These are phyloP conservation scores for Clitarchus hookeri DNA, from an alignment of 2,888 invertebrate genomes.

Conservation along the genomic window DNA sequence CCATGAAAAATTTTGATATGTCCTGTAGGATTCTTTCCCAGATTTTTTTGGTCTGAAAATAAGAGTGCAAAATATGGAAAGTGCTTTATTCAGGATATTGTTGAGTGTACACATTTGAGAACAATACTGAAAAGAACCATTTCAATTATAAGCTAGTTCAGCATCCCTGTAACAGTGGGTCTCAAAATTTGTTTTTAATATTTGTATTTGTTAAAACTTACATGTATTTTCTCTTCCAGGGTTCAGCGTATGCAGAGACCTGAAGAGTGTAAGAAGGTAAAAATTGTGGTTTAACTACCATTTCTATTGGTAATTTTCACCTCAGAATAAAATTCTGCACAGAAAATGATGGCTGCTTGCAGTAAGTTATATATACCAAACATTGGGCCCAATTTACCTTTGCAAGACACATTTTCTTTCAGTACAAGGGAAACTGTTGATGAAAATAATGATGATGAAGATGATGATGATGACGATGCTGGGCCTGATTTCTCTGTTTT, in stretches of 20 bases:
- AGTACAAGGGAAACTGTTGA: not conserved
- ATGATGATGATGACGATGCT: not conserved
- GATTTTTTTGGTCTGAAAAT: no score
- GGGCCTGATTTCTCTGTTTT: constrained; percentile 11
- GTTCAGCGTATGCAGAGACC: not conserved
- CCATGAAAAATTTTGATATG: no score
- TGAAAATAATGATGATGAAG: not conserved
- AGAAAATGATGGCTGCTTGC: constrained; percentile 4
- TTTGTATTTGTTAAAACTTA: no score
- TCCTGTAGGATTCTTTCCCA: no score
- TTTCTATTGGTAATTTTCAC: not conserved
- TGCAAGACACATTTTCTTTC: not conserved
- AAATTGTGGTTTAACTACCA: not conserved
- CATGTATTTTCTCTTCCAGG: not conserved
- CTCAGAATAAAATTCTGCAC: not conserved
- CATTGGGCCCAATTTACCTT: not conserved
- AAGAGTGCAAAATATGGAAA: no score
- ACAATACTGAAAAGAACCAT: no score
- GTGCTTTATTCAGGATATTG: no score
- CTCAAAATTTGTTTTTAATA: no score
- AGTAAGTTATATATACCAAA: not conserved
- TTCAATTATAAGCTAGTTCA: no score
- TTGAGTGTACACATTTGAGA: no score
- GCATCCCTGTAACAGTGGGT: no score
- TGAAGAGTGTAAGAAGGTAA: not conserved